Evolutionary conservation across 2,113 vertebrate species (phyloP).

Genomic region (Pachypanchax playfairii): DNA sequence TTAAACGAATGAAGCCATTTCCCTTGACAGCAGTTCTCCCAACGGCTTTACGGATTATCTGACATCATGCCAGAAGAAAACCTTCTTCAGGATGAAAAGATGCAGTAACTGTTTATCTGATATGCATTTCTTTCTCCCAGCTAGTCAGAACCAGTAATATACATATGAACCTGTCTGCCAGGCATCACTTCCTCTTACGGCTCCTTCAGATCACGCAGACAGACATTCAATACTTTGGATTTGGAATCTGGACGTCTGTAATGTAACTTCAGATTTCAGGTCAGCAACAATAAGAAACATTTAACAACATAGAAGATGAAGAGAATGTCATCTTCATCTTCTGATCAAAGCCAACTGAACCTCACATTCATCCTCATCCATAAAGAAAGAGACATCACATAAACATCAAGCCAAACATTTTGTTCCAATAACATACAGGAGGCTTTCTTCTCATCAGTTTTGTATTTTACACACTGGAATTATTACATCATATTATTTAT

Average conservation of each 20-base stretch:
- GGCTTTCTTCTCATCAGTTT: conserved; percentile 33
- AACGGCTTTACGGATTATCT: neutral
- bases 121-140: neutral
- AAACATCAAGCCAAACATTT: conserved; percentile 64
- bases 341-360: conserved; percentile 65
- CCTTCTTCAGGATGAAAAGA: neutral
- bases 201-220: conserved; percentile 20
- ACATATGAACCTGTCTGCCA: neutral
- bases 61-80: too few relatives aligned
- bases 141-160: neutral
- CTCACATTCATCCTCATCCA: conserved; percentile 64
- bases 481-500: conserved; percentile 35
- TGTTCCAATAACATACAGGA: too few relatives aligned
- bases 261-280: conserved; percentile 32
- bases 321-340: conserved; percentile 38
- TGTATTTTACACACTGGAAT: conserved; percentile 31
- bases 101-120: neutral
- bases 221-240: conserved; percentile 12
- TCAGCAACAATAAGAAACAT: conserved; percentile 28
- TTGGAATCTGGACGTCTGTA: conserved; percentile 3
- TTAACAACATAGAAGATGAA: conserved; percentile 55
- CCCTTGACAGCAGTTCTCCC: neutral
- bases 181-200: neutral
- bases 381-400: conserved; percentile 50
- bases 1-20: neutral